Base-by-base conservation (phyloP, 2,797 vertebrate genomes). In the Micropoecilia bifurca region DNA sequence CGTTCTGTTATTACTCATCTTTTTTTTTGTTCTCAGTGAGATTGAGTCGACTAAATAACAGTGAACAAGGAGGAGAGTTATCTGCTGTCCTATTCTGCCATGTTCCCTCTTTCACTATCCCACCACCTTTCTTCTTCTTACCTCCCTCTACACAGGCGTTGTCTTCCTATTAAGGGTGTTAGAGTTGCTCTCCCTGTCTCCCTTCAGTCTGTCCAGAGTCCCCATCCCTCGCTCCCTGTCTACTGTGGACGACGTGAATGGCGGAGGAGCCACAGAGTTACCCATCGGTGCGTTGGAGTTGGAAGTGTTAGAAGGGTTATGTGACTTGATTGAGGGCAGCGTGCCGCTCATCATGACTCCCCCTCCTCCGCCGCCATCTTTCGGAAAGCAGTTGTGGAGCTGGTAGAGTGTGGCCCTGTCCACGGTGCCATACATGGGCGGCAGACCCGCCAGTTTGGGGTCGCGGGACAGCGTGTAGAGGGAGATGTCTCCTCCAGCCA, bases 121-220 rank as follows among this genome's bases (percentile, higher is more conserved):
- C 74, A 76, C 85, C 77, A 76, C 77, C 80, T 86, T 78, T 43
- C 82, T 71, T 57, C 41, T 41, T 41, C 48, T 83, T 14, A 2
- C 50, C 74, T 69, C 69, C 74, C 74, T 69, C 91, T 97, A 98
- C 93, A 96, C 96, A 47, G 96, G 96, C 1, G 96, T 96, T 28
- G 97, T 98, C 94, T 98, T 98, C 95, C 97, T 96, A 94, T 98
- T 98, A 82, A 98, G 95, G 69, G 97, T 98, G 93, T 97, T 98
- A 89, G 97, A 97, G 95, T 98, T 98, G 93, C 96, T 96, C 92
- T 96, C 96, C 77, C 95, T 88, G 82, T 96, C 95, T 41, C 95
- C 96, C 87, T 96, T 96, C 76, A 96, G 91, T 92, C 96, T 94
- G 92, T 96, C 96, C 90, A 96, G 92, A 4, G 96, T 96, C 53